These are phyloP conservation scores for Psittacara wagleri DNA, from an alignment of 2,113 vertebrate species.

Conservation along the genomic window DNA sequence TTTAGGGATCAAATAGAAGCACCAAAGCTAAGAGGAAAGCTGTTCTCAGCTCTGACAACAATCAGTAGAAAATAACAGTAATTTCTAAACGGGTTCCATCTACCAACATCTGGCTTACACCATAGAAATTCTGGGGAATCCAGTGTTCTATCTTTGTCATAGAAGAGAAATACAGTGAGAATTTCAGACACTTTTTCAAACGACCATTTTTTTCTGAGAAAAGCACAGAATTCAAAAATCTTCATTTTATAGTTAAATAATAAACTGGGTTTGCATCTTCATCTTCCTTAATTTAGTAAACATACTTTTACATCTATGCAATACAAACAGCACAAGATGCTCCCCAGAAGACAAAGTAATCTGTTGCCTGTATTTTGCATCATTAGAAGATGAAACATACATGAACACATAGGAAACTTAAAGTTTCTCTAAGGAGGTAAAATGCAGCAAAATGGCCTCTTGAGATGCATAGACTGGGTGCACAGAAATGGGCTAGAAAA, in stretches of 20 bases:
- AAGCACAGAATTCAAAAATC: neutral
- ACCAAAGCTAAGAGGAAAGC: neutral
- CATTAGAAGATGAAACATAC: neutral
- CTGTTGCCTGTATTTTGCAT: accelerated
- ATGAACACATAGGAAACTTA: neutral
- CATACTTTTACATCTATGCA: neutral
- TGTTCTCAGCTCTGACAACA: neutral
- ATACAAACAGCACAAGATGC: neutral
- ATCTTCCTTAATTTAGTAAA: neutral
- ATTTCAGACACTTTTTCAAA: neutral
- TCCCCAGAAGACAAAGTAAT: neutral
- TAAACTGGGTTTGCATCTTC: neutral
- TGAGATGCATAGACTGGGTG: neutral
- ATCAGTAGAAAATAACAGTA: neutral
- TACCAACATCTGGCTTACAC: neutral
- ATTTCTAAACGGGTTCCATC: neutral
- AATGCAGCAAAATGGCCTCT: neutral
- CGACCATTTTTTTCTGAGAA: neutral
- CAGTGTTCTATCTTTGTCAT: neutral
- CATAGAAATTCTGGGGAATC: neutral
- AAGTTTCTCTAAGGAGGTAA: neutral
- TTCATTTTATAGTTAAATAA: neutral
- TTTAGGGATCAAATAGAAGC: neutral
- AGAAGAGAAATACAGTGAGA: neutral
- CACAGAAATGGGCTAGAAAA: neutral